Evolutionary conservation across 2,113 vertebrate genomes (phyloP).

Genomic region (Desmodus rotundus): DNA sequence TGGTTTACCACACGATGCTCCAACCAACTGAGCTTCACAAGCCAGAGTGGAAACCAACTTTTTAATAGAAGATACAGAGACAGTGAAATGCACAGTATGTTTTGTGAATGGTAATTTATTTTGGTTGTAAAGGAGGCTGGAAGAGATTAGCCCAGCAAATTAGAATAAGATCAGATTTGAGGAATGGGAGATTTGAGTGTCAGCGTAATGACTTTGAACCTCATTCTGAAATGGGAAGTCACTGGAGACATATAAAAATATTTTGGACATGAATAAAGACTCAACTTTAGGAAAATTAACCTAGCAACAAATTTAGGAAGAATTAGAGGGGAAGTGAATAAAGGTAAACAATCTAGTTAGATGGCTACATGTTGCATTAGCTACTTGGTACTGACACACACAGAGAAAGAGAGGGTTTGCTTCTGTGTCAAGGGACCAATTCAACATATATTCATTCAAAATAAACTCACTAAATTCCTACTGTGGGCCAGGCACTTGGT

Average conservation of each 20-base stretch:
- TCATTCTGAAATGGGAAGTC: neutral
- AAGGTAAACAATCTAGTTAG: neutral
- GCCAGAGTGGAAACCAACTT: no score
- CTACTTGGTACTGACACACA: neutral
- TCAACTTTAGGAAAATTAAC: neutral
- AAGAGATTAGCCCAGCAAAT: neutral
- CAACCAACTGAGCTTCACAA: no score
- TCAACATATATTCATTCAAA: conserved; percentile 1
- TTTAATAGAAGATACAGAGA: neutral
- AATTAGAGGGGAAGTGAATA: neutral
- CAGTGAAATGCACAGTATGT: neutral
- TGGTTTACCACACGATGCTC: no score
- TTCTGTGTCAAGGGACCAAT: neutral
- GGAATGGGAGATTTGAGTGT: neutral
- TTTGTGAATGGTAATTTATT: neutral
- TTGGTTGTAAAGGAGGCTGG: neutral
- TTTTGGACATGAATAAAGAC: neutral
- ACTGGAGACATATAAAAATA: neutral
- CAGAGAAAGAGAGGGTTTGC: neutral
- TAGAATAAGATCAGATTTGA: neutral
- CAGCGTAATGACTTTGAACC: neutral
- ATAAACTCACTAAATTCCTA: neutral
- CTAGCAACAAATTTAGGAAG: neutral
- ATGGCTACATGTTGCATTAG: neutral
- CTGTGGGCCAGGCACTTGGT: neutral